phyloP scores from a whole-genome alignment of 2,797 vertebrate genomes.

The Ctenopoma multispine region DNA sequence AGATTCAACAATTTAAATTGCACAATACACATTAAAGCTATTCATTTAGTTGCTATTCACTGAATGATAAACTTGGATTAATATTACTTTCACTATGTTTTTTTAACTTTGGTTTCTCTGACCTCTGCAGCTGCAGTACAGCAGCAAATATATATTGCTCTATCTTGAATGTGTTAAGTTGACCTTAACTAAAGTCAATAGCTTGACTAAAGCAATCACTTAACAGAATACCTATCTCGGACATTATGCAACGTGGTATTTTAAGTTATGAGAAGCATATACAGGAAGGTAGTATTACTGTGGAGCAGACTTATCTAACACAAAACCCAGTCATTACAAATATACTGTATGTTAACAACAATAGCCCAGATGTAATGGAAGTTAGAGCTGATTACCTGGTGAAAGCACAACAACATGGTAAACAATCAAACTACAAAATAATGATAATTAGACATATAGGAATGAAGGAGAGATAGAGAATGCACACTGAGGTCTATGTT shows the following conservation, averaged over 20 bases:
- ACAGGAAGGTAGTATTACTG: conserved; percentile 12
- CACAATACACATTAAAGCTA: too few relatives aligned
- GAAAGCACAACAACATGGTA: conserved; percentile 14
- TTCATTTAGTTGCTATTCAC: too few relatives aligned
- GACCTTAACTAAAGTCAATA: neutral
- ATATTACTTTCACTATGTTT: too few relatives aligned
- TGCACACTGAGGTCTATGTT: conserved; percentile 53
- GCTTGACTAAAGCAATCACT: neutral
- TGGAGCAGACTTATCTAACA: neutral
- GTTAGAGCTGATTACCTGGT: conserved; percentile 8
- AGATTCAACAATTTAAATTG: too few relatives aligned
- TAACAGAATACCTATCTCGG: conserved; percentile 4
- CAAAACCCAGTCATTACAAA: neutral
- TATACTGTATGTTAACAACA: rapidly evolving
- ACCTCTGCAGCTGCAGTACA: too few relatives aligned
- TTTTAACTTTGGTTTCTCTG: too few relatives aligned
- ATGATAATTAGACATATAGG: conserved; percentile 9
- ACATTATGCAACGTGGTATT: conserved; percentile 20
- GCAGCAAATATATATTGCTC: too few relatives aligned
- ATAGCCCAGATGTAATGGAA: neutral
- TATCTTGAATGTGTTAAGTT: neutral
- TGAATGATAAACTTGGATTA: too few relatives aligned
- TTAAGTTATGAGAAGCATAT: conserved; percentile 19
- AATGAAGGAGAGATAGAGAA: conserved; percentile 20
- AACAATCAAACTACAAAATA: conserved; percentile 18